Base-by-base conservation (phyloP, 1,140 invertebrate genomes). In the Drosophila subobscura region DNA sequence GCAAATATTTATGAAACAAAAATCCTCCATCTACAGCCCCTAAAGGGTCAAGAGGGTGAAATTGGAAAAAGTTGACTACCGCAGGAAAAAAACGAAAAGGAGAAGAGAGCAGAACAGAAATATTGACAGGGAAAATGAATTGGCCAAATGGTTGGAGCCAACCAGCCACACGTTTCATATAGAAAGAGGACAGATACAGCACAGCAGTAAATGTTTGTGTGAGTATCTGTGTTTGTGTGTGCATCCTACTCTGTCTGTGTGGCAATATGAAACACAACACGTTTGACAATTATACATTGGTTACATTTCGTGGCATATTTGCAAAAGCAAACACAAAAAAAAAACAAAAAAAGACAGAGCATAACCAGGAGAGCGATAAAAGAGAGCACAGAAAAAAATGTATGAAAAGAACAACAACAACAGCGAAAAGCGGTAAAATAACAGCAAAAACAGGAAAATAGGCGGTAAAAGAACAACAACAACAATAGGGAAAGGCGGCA, bases 241-340 rank as follows among this genome's bases (percentile, higher is more conserved):
- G 16, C 16, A 20, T 20, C 16, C 40, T 3, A 66, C 7, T 52
- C 33, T 51, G 45, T 53, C 10, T 57, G 55, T 67, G 51, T 66
- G 71, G 81, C 79, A 67, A 83, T 83, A 85, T 85, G 68, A 74
- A 58, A 56, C 70, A 66, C 73, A 88, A 88, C 81, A 86, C 81
- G 81, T 86, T 86, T 86, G 81, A 86, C 81, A 86, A 86, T 86
- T 86, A 86, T 88, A 86, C 81, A 85, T 76, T 75, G 81, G 77
- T 71, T 86, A 80, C 81, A 86, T 86, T 81, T 86, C 74, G 73
- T 72, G 83, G 77, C 81, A 81, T 81, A 86, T 86, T 86, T 80
- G 55, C 58, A 77, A 77, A 86, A 47, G 63, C 80, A 79, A 77
- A 67, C 84, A 66, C 42, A 78, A 45, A 16, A 57, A 42, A 20